Evolutionary conservation across 37 sponge, comb jelly and placozoan genomes (phyloP).

Genomic region (Dysidea cf. avara): DNA sequence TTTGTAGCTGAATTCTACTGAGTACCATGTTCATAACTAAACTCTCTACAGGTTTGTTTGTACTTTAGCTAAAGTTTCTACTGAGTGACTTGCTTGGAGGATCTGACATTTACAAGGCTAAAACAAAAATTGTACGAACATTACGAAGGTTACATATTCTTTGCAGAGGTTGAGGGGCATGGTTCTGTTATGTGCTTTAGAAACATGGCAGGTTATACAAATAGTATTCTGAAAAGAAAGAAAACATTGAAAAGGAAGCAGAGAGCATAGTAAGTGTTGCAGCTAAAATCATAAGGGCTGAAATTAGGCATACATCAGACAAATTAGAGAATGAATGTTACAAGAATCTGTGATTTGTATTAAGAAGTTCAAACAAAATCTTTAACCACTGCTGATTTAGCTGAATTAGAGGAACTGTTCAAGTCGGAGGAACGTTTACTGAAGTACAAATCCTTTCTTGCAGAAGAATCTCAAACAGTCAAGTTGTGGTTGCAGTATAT

Average conservation of each 20-base stretch:
- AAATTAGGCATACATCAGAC: no score
- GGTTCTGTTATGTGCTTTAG: slow-evolving; percentile 10
- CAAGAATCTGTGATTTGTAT: slow-evolving; percentile 15
- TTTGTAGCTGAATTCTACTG: no score
- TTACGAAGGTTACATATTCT: slow-evolving; percentile 5
- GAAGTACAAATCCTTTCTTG: slow-evolving; percentile 21
- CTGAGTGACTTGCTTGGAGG: slow-evolving; percentile 34
- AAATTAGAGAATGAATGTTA: no score
- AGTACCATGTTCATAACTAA: no score
- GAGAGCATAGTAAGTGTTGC: slow-evolving; percentile 32
- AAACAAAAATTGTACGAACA: slow-evolving; percentile 44
- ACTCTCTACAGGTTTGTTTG: no score
- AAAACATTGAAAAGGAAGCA: slow-evolving; percentile 16
- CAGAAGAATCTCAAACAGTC: slow-evolving; percentile 23
- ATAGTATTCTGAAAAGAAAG: slow-evolving; percentile 29
- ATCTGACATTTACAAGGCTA: slow-evolving; percentile 27
- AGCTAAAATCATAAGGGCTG: slow-evolving; percentile 36
- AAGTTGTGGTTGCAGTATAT: slow-evolving; percentile 36
- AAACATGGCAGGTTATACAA: slow-evolving; percentile 10
- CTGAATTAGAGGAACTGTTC: slow-evolving; percentile 25
- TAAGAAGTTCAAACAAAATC: slow-evolving; percentile 17
- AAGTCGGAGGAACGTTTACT: slow-evolving; percentile 23
- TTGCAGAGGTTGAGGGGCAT: no score
- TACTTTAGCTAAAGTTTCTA: no score
- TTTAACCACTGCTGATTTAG: not conserved